Base-by-base conservation (phyloP, 2,888 invertebrate species). In the Flexamia atlantica region DNA sequence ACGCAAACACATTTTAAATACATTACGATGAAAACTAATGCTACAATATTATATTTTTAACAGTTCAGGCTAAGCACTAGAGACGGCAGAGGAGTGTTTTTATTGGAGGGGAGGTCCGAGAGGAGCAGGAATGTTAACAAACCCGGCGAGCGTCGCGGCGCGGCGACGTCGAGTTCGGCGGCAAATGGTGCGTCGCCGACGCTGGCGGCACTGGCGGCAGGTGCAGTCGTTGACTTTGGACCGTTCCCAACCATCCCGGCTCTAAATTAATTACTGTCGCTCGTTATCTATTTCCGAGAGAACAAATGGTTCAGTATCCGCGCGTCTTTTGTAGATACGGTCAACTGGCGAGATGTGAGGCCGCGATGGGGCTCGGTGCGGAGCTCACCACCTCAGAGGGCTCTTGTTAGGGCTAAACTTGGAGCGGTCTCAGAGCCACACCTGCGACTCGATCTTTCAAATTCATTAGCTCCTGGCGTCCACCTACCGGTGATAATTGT, bases 181-280 rank as follows among this genome's bases (percentile, higher is more conserved):
- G 42, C 28, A 76, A 76, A 76, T 50, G 76, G 50, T 5, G 28
- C 76, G 46, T 25, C 50, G n/a, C 23, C 40, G 12, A 14, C 30
- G n/a, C 36, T 17, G 23, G 57, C 25, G 23, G 40, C 57, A 40
- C 74, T 36, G 42, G 30, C 12, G 25, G 46, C 50, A 60, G 70
- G 79, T 76, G 74, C 64, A 30, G 84, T 72, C 68, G 79, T 82
- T 36, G 64, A 81, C 74, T 74, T 83, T 70, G 81, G 72, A 36
- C 50, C 79, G 50, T 83, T 76, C 83, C 83, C 81, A 74, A 46
- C 76, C 42, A 20, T 23, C 42, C 42, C 72, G 40, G 50, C 76
- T 25, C 76, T n/a, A 84, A 85, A 85, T 85, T 85, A 84, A 84
- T 83, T 80, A 70, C 32, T 53, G 72, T 72, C 83, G 83, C 83